Evolutionary conservation across 2,797 vertebrate genomes (phyloP), one percentile per base, ranked within the genome.

Genomic region (Darevskia mixta): DNA sequence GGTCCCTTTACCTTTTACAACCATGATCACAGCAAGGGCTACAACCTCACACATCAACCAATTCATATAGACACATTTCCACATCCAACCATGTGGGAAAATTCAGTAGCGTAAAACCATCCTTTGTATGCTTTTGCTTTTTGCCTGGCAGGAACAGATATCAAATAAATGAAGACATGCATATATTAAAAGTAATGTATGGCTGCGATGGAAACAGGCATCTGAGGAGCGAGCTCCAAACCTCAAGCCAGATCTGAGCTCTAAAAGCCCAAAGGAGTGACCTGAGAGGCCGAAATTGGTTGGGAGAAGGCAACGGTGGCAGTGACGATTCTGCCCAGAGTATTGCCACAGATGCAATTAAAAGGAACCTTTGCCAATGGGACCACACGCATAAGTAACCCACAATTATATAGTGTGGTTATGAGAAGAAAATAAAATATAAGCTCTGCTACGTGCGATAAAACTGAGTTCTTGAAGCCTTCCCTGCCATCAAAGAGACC

Each of bases 351-450:
- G 49, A 27, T 27, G 23, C 27, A 32, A 27, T 75, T 82, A 61
- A 61, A 64, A 82, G 38, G 69, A 76, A 35, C 49, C 35, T 29
- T 61, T 38, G 35, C 71, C 58, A 49, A 11, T 41, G 71, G 83
- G 86, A 75, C 79, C 86, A 76, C 79, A 81, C 69, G 25, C 38
- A 64, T 61, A 43, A 81, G 64, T 17, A 4, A 32, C 79, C 86
- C 79, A 35, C 38, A 87, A 82, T 82, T 66, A 45, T 71, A 82
- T 75, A 75, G 69, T 64, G 29, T n/a, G 55, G 35, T 18, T 2
- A 81, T 58, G 35, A 32, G 72, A 82, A 45, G 20, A 45, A 82
- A 64, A 87, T 15, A 25, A 75, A 75, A 45, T 32, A 2, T 61
- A 80, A 64, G 38, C 55, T 49, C 13, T 45, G 29, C 29, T 43